Evolutionary conservation across 2,888 invertebrate genomes (phyloP), one percentile per base, ranked within the genome.

Genomic region (Stenodera caucasica): DNA sequence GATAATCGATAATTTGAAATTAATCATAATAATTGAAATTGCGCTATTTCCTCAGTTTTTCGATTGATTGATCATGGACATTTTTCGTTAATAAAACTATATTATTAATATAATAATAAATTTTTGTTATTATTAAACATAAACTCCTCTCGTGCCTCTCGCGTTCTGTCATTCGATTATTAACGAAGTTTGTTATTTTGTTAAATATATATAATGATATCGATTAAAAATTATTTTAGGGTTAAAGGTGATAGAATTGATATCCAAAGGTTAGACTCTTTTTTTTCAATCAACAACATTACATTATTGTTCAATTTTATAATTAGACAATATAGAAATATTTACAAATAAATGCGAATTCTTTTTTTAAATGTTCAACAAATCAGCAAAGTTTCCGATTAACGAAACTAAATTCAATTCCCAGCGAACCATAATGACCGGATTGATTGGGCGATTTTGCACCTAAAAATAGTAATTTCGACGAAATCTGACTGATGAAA

Each of bases 271-370:
- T 60, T 59, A 63, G 21, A 40, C 1, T 40, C 15, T 32, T 54
- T 62, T 63, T 59, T 60, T 60, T 55, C 30, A 57, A 45, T 21
- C 57, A 63, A 63, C 35, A 63, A 63, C 55, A 60, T 55, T 59
- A 52, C 58, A 55, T 56, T 21, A 57, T 60, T 57, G 57, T 63
- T 60, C 54, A 52, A 40, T 30, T 55, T 8, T 15, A 32, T 29
- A 14, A 32, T n/a, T 50, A 5, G 2, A 49, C 3, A 30, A 26
- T 26, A 18, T 12, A 15, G 12, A 26, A 26, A n/a, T n/a, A n/a
- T n/a, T n/a, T n/a, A n/a, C n/a, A n/a, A n/a, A n/a, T n/a, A n/a
- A n/a, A n/a, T n/a, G n/a, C n/a, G n/a, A n/a, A n/a, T n/a, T n/a
- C n/a, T n/a, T n/a, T 18, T 50, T 29, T 7, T 5, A 50, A 50